phyloP scores from a whole-genome alignment of 1,140 invertebrate species.

The Lepidurus packardi region DNA sequence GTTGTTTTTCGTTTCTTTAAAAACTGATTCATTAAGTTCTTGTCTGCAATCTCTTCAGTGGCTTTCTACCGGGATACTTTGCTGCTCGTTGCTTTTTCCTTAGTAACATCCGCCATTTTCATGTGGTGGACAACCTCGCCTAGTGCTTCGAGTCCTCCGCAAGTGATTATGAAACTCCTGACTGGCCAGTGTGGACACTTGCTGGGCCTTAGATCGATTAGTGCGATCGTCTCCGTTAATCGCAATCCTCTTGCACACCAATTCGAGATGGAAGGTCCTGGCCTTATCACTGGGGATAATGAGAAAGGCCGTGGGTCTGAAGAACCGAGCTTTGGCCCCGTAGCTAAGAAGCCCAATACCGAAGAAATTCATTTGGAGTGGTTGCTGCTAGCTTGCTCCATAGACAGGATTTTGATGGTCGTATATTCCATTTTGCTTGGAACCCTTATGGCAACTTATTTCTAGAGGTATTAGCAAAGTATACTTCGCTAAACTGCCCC shows the following conservation, averaged over 20 bases:
- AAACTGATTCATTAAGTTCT: not conserved
- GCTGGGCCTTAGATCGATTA: not conserved
- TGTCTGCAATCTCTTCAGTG: not conserved
- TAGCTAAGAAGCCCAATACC: not conserved
- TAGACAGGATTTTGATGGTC: not conserved
- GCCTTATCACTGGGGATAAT: not conserved
- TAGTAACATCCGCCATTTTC: not conserved
- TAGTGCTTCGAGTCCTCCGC: not conserved
- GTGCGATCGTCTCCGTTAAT: not conserved
- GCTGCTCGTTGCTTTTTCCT: not conserved
- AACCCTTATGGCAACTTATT: not conserved
- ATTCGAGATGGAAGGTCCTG: not conserved
- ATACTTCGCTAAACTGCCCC: too few species aligned
- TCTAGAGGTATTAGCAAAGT: not conserved
- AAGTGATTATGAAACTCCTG: not conserved
- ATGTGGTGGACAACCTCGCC: not conserved
- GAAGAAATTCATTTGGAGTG: not conserved
- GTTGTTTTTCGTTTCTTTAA: not conserved
- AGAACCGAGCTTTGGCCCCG: not conserved
- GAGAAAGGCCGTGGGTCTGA: not conserved
- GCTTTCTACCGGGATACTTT: not conserved
- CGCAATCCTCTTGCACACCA: not conserved
- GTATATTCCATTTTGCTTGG: not conserved
- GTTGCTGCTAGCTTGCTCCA: not conserved
- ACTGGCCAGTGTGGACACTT: not conserved